These are phyloP conservation scores for Zosterops pallidus DNA, from an alignment of 2,113 vertebrate species.

Conservation along the genomic window DNA sequence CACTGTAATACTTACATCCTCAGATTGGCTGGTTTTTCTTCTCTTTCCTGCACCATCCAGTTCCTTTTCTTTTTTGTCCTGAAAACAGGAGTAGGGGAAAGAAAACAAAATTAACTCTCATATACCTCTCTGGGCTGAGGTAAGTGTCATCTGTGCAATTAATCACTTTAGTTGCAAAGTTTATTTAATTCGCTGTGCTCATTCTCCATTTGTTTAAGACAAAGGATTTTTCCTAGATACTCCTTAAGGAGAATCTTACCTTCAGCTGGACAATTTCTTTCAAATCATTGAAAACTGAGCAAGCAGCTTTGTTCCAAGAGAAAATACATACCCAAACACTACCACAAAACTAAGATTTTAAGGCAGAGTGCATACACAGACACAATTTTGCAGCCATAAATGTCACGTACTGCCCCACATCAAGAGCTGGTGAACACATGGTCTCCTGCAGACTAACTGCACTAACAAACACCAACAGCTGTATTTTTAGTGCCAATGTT, in stretches of 20 bases:
- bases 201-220: background rate
- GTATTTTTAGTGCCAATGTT: background rate
- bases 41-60: slow-evolving; percentile 89
- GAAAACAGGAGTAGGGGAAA: background rate
- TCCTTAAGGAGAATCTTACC: background rate
- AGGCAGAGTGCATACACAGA: background rate
- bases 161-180: background rate
- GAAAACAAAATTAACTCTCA: background rate
- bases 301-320: background rate
- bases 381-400: background rate
- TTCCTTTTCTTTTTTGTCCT: slow-evolving; percentile 99
- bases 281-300: background rate
- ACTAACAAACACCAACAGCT: background rate
- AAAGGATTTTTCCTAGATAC: background rate
- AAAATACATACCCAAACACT: background rate
- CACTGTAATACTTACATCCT: slow-evolving; percentile 83
- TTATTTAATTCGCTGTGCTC: background rate
- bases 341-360: background rate
- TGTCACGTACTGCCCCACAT: accelerated
- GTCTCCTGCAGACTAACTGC: background rate
- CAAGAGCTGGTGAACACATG: background rate
- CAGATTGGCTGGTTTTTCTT: slow-evolving; percentile 93
- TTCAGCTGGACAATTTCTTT: background rate
- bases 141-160: background rate
- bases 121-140: background rate